Conservation (phyloP, 2,113 vertebrate species). For the Oreochromis spilurus region DNA sequence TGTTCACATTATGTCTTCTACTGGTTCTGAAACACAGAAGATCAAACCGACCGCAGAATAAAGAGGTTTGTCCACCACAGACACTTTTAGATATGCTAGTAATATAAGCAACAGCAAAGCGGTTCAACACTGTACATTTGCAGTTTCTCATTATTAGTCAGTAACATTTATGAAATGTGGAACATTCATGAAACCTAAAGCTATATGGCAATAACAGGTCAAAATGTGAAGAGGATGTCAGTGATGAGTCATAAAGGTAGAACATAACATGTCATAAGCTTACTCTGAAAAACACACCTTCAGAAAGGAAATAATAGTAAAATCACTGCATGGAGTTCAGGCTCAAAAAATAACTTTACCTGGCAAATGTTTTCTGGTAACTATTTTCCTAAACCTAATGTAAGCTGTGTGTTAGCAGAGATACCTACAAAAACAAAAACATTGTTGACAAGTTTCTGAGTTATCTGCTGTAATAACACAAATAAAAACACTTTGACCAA, state of each 20-base stretch:
- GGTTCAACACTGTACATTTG: background rate
- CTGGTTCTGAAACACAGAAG: background rate
- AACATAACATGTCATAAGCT: background rate
- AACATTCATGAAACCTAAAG: background rate
- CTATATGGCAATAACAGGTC: background rate
- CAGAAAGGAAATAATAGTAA: background rate
- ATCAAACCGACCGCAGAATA: background rate
- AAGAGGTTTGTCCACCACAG: slow-evolving; percentile 27
- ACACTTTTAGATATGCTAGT: background rate
- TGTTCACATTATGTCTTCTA: slow-evolving; percentile 43
- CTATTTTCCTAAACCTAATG: background rate
- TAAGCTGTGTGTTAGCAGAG: background rate
- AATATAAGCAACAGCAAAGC: background rate
- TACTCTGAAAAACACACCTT: background rate
- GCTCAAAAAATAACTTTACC: background rate
- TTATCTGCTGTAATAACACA: background rate
- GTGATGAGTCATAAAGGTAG: background rate
- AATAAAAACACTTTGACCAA: background rate
- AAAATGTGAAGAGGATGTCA: background rate
- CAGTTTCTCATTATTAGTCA: background rate
- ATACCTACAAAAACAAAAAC: background rate
- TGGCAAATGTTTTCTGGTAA: background rate
- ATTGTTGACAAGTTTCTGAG: background rate
- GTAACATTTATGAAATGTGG: background rate
- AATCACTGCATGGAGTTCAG: background rate